These are phyloP conservation scores for Allolobophora icterica DNA, from an alignment of 2,888 invertebrate genomes.

Conservation along the genomic window DNA sequence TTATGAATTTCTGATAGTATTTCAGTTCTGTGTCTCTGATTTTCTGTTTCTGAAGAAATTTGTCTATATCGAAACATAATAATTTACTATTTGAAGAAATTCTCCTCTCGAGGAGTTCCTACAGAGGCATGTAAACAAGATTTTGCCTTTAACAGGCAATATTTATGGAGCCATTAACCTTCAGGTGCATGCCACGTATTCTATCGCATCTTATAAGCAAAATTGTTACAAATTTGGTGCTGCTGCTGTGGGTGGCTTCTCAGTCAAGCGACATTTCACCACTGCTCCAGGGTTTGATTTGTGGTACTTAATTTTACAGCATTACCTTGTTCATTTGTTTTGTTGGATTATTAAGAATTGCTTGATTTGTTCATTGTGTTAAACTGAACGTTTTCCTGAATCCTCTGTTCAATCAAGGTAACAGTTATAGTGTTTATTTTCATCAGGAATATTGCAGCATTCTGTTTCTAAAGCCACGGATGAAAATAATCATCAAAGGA, in stretches of 20 bases:
- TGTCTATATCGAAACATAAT: no score
- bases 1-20: no score
- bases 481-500: slow-evolving; percentile 62
- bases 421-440: slow-evolving; percentile 18
- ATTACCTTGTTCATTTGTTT: background rate
- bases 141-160: background rate
- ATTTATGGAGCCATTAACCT: background rate
- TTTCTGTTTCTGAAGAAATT: no score
- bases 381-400: background rate
- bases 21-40: no score
- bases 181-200: background rate
- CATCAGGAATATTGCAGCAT: slow-evolving; percentile 62
- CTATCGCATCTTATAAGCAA: background rate
- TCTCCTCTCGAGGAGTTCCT: no score
- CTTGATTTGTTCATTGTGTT: background rate
- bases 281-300: background rate
- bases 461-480: slow-evolving; percentile 61
- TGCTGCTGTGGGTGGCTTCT: background rate
- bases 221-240: background rate
- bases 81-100: no score
- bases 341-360: background rate
- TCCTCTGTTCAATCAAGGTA: background rate
- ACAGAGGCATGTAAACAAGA: background rate
- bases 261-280: background rate
- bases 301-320: background rate